Conservation (phyloP, 2,113 vertebrate species). For the Ophthalmotilapia sp. region DNA sequence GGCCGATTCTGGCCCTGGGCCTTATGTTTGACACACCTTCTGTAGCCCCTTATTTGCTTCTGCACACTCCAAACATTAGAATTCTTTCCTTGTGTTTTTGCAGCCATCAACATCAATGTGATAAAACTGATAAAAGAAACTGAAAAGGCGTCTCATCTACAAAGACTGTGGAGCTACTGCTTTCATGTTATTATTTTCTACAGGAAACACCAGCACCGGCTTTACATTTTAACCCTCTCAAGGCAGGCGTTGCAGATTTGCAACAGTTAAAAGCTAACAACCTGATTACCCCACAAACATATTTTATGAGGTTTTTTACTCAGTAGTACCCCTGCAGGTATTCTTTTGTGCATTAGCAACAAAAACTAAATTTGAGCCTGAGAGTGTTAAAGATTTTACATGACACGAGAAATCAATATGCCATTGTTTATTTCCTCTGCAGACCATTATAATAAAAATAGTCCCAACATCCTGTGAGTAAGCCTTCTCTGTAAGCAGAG, state of each 20-base stretch:
- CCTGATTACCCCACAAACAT: background rate
- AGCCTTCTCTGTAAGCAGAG: background rate
- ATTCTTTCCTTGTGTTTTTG: background rate
- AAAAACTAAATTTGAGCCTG: background rate
- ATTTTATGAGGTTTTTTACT: background rate
- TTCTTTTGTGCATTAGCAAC: background rate
- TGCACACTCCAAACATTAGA: background rate
- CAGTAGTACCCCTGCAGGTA: background rate
- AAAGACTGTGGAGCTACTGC: background rate
- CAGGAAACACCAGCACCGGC: background rate
- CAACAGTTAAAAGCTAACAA: background rate
- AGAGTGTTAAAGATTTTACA: background rate
- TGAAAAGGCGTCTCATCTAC: background rate
- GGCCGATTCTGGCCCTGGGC: background rate
- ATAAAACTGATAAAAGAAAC: background rate
- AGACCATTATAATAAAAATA: background rate
- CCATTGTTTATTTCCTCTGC: slow-evolving; percentile 8
- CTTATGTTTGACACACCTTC: background rate
- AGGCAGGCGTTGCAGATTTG: background rate
- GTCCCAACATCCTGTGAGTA: background rate
- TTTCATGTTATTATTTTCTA: background rate
- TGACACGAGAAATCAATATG: background rate
- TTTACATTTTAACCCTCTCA: background rate
- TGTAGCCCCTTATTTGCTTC: rapidly evolving
- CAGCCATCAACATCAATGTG: background rate